Evolutionary conservation across 2,888 invertebrate species (phyloP).

Genomic region (Andrena hattorfiana): DNA sequence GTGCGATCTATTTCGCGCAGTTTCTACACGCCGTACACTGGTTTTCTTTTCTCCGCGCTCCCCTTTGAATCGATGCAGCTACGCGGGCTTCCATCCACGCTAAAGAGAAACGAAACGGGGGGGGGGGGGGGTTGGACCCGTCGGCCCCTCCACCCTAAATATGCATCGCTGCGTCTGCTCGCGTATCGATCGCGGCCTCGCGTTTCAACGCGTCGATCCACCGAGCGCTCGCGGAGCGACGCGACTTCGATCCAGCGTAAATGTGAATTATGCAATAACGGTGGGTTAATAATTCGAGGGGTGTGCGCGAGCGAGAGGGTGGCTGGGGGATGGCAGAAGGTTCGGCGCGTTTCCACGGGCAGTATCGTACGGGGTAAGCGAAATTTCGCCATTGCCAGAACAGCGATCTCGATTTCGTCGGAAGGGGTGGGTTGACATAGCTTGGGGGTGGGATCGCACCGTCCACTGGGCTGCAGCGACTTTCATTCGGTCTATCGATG

Average conservation of each 20-base stretch:
- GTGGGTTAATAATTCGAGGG: neutral
- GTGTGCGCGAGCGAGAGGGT: neutral
- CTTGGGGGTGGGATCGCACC: slow-evolving; percentile 46
- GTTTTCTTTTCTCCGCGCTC: neutral
- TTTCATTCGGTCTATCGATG: slow-evolving; percentile 62
- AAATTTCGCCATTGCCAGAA: slow-evolving; percentile 59
- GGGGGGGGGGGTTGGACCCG: neutral
- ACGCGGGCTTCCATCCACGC: neutral
- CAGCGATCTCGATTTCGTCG: slow-evolving; percentile 53
- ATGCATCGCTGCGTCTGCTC: too few species aligned
- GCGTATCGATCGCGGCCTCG: neutral
- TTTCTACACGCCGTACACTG: neutral
- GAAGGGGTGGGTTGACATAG: slow-evolving; percentile 36
- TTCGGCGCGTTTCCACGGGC: neutral
- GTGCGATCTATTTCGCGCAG: slow-evolving; percentile 22
- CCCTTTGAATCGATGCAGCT: neutral
- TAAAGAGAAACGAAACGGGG: neutral
- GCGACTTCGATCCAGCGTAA: too few species aligned
- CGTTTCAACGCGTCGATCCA: neutral
- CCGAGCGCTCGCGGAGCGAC: too few species aligned
- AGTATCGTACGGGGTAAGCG: slow-evolving; percentile 30
- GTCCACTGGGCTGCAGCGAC: slow-evolving; percentile 45
- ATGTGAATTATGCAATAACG: neutral
- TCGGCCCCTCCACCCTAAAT: too few species aligned
- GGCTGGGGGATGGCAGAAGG: neutral